Evolutionary conservation across 35 echinoderm and acorn worm species (phyloP), one percentile per base, ranked within the genome.

Genomic region (Eucidaris tribuloides): DNA sequence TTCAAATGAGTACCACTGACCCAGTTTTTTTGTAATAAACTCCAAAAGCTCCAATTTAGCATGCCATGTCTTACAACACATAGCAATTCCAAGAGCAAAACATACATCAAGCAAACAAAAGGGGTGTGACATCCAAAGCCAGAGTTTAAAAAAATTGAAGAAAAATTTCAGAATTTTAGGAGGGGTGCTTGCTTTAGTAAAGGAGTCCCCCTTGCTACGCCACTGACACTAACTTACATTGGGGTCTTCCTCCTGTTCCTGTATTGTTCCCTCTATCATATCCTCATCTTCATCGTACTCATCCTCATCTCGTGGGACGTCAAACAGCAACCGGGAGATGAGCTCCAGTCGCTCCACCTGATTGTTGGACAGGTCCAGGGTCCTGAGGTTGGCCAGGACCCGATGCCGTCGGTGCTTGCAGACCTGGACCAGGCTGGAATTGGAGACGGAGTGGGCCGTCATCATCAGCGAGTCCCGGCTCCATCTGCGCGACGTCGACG

Each of bases 361-460:
- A 23, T 99, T 99, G 63, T 90, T 80, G 0, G 86, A 89, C 43
- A 99, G 42, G 74, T 99, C 87, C 23, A 99, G 84, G 0, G 96
- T 99, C 59, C 87, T 56, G 20, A 99, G 63, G 58, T 86, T 92
- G 25, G 96, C 82, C 45, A 99, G 45, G 33, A 93, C 68, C 41
- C 86, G 77, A 46, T 93, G 96, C 38, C 91, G 55, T 25, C 91
- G 77, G 77, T 99, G 96, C 40, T 93, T 93, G 72, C 96, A 93
- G 17, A 57, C 55, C 62, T 88, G 39, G 31, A 61, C 76, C 79
- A 34, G n/a, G 32, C 36, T 70, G 64, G 24, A 58, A 60, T 25
- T 56, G 76, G 48, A 66, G 17, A 48, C 49, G 3, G 14, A 55
- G 38, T 35, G 85, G 7, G 35, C 48, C 33, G 77, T 11, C 34